Evolutionary conservation across 1,140 invertebrate species (phyloP).

Genomic region (Hormaphis cornu): DNA sequence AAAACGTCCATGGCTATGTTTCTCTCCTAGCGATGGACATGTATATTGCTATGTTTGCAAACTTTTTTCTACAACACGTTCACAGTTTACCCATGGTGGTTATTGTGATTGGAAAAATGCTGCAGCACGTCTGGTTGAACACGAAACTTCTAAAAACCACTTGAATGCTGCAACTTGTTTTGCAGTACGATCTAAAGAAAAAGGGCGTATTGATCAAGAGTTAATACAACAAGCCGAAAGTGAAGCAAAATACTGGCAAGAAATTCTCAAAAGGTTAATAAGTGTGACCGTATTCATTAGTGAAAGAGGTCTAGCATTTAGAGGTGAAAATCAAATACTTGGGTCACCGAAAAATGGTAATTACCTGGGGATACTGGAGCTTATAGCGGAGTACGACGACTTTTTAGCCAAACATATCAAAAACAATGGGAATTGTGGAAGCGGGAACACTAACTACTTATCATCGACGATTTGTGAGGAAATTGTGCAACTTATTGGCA

Average conservation of each 20-base stretch:
- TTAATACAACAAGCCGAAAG: conserved; percentile 33
- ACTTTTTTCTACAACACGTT: conserved; percentile 31
- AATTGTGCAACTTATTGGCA: conserved; percentile 37
- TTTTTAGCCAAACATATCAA: conserved; percentile 40
- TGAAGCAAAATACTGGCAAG: conserved; percentile 1
- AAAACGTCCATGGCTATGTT: conserved; percentile 34
- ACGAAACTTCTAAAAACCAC: conserved; percentile 34
- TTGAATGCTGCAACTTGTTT: conserved; percentile 31
- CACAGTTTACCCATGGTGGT: conserved; percentile 34
- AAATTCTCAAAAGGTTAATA: conserved; percentile 2
- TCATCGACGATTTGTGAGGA: conserved; percentile 40
- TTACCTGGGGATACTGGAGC: conserved; percentile 38
- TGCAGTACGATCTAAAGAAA: conserved; percentile 32
- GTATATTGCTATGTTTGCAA: conserved; percentile 34
- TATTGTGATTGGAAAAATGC: conserved; percentile 36
- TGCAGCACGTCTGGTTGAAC: conserved; percentile 30
- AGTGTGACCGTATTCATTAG: not conserved
- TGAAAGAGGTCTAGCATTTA: not conserved
- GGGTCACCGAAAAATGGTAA: conserved; percentile 33
- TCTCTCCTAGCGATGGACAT: conserved; percentile 32
- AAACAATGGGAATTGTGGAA: conserved; percentile 39
- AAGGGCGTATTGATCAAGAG: conserved; percentile 26
- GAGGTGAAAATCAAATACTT: too few species aligned
- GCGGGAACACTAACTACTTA: too few species aligned
- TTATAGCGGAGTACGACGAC: conserved; percentile 40